These are phyloP conservation scores for Dione vanillae DNA, from an alignment of 2,888 invertebrate species.

Conservation along the genomic window DNA sequence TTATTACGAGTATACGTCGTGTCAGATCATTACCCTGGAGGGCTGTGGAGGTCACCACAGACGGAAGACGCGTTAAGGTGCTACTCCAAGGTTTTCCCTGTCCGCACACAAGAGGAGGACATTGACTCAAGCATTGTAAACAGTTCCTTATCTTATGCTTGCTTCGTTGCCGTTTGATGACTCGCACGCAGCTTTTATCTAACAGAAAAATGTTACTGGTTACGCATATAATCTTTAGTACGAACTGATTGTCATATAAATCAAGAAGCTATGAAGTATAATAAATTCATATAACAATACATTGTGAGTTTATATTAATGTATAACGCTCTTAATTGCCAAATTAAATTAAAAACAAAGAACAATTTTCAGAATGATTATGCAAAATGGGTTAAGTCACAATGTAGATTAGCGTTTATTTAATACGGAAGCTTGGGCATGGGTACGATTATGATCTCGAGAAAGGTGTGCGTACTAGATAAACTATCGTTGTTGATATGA, in stretches of 20 bases:
- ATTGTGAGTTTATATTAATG: slow-evolving; percentile 6
- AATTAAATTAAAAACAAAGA: slow-evolving; percentile 28
- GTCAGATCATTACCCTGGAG: slow-evolving; percentile 70
- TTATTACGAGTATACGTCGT: slow-evolving; percentile 47
- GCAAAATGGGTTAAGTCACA: slow-evolving; percentile 42
- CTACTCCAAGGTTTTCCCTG: slow-evolving; percentile 81
- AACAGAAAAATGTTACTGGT: slow-evolving; percentile 64
- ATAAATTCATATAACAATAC: neutral
- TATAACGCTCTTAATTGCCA: slow-evolving; percentile 9
- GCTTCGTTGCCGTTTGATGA: slow-evolving; percentile 54
- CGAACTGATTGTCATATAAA: slow-evolving; percentile 5
- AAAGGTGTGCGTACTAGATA: slow-evolving; percentile 67
- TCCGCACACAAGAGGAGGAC: slow-evolving; percentile 76
- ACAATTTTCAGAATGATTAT: slow-evolving; percentile 27
- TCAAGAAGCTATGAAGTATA: neutral
- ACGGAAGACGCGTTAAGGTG: slow-evolving; percentile 64
- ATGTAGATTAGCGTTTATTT: slow-evolving; percentile 59
- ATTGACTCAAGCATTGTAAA: slow-evolving; percentile 84
- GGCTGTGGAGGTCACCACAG: slow-evolving; percentile 57
- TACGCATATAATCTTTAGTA: slow-evolving; percentile 33
- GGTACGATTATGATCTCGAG: slow-evolving; percentile 69
- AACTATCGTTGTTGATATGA: slow-evolving; percentile 59
- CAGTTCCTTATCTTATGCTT: slow-evolving; percentile 82
- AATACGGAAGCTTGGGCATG: slow-evolving; percentile 67
- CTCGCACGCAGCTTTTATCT: slow-evolving; percentile 79